Base-by-base conservation (phyloP, 1,140 invertebrate species). In the Heliothis subflexa region DNA sequence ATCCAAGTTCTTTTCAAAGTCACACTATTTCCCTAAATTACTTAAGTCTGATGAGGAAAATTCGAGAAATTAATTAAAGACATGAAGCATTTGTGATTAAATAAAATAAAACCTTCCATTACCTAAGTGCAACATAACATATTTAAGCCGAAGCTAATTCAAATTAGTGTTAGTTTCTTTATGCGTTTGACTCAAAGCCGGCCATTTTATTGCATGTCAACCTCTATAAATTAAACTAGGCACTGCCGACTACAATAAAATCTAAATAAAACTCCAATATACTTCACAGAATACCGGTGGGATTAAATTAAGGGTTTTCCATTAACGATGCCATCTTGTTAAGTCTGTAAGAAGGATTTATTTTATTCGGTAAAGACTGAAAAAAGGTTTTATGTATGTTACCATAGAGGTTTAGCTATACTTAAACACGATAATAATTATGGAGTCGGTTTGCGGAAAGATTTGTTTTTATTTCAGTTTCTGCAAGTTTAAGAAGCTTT, bases 221-320 rank as follows among this genome's bases (percentile, higher is more conserved):
- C 64, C 47, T 47, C 25, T 13, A 52, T 68, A 68, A 68, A 50
- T 68, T 13, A 2, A 9, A 12, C 10, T 49, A 18, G 62, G 7
- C 18, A 16, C 45, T 16, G 18, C 59, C 21, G 3, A 25, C 47
- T 13, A 50, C 47, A 68, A 50, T 68, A 68, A 68, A 68, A 68
- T 68, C 64, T 68, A 68, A 50, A 68, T 68, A 68, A 68, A 52
- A 45, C 47, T 14, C 11, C 21, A 50, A 68, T 68, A 50, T 52
- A 68, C 10, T 68, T 33, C 47, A 25, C 13, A 68, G 50, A 50
- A 47, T 50, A 50, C 64, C 40, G 2, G 13, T 7, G 47, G 64
- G 18, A 49, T 28, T 18, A 21, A 21, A 1, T n/a, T 45, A 28
- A 50, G 47, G 64, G 64, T 25, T 68, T 66, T 66, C 40, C 14